Conservation (phyloP, 2,113 vertebrate genomes). For the Pelmatolapia mariae region DNA sequence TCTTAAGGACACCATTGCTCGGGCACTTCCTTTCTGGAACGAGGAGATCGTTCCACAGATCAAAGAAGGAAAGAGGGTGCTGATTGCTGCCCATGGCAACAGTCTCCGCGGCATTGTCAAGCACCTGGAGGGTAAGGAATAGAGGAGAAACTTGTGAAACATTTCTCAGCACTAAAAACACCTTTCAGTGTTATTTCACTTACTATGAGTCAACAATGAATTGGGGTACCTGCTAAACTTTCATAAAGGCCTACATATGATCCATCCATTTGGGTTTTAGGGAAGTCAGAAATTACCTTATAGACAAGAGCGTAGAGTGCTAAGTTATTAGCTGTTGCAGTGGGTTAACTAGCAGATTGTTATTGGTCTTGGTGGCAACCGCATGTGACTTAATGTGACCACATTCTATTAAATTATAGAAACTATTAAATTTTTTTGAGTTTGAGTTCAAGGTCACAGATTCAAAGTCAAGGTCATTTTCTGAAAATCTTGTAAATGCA, state of each 20-base stretch:
- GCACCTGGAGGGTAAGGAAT: conserved; percentile 76
- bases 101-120: conserved; percentile 89
- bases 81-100: conserved; percentile 90
- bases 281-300: not conserved
- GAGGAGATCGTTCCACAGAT: conserved; percentile 84
- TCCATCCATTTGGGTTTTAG: not conserved
- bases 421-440: not conserved
- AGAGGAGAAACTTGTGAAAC: not conserved
- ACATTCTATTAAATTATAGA: no score
- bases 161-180: not conserved
- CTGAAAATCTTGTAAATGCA: not conserved
- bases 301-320: not conserved
- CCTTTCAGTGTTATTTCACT: not conserved
- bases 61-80: conserved; percentile 84
- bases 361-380: no score
- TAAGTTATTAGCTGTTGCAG: not conserved
- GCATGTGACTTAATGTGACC: not conserved
- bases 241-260: not conserved
- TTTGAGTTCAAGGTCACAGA: no score
- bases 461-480: not conserved
- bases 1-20: conserved; percentile 88
- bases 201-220: not conserved
- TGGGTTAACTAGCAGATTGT: not conserved
- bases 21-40: conserved; percentile 89
- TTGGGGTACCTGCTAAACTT: not conserved